A percentile compares a stretch with the other conserved stretches of the same genome.
These are phyloP conservation scores for Pterostichus madidus DNA, from an alignment of 2,888 invertebrate genomes.

Conservation along the genomic window DNA sequence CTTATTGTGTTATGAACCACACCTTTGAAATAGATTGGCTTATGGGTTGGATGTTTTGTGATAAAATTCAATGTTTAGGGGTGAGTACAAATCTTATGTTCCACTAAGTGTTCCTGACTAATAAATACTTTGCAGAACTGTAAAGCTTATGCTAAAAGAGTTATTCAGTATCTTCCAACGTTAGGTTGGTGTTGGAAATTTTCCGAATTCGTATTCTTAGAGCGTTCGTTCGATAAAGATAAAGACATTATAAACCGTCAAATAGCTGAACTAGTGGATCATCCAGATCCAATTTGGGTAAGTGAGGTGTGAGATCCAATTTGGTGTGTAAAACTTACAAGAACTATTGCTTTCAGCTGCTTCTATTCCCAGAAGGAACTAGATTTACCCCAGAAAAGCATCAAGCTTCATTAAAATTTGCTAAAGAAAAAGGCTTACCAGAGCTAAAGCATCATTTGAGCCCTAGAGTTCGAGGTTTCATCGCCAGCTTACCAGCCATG, in stretches of 20 bases:
- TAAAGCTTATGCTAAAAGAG: slow-evolving; percentile 96
- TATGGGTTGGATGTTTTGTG: slow-evolving; percentile 94
- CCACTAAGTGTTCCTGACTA: not conserved
- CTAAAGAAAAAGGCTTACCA: slow-evolving; percentile 90
- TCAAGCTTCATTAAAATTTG: slow-evolving; percentile 92
- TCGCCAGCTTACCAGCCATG: slow-evolving; percentile 90
- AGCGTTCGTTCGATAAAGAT: slow-evolving; percentile 95
- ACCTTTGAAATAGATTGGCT: slow-evolving; percentile 98
- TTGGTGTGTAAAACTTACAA: slow-evolving; percentile 13
- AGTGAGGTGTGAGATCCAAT: slow-evolving; percentile 72
- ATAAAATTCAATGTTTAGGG: slow-evolving; percentile 89
- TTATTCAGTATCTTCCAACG: slow-evolving; percentile 93
- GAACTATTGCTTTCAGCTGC: slow-evolving; percentile 80
- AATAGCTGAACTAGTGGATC: slow-evolving; percentile 89
- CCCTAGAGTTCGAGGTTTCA: slow-evolving; percentile 97
- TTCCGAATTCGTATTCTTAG: slow-evolving; percentile 95
- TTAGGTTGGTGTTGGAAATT: slow-evolving; percentile 99
- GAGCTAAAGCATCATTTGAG: slow-evolving; percentile 92
- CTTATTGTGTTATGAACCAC: slow-evolving; percentile 95
- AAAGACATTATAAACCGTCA: slow-evolving; percentile 89
- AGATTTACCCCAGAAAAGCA: slow-evolving; percentile 93
- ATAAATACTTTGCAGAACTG: slow-evolving; percentile 84
- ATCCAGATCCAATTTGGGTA: slow-evolving; percentile 95
- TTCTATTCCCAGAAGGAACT: slow-evolving; percentile 96
- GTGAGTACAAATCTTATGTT: slow-evolving; percentile 79